These are phyloP conservation scores for Spialia ferax DNA, from an alignment of 2,888 invertebrate species.

Conservation along the genomic window DNA sequence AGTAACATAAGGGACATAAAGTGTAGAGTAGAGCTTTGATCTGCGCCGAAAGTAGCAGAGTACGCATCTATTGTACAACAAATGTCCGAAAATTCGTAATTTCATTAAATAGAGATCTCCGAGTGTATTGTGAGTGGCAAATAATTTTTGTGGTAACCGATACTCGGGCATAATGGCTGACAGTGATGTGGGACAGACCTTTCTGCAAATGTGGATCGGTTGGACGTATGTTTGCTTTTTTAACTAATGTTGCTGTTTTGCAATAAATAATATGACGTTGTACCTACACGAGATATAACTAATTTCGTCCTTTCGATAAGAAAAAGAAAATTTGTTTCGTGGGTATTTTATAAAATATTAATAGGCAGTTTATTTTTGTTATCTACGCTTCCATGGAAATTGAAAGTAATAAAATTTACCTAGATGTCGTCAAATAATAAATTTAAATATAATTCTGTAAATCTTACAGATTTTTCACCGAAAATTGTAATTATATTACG, in stretches of 20 bases:
- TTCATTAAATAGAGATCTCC: slow-evolving; percentile 82
- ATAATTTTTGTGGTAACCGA: slow-evolving; percentile 85
- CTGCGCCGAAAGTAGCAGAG: slow-evolving; percentile 56
- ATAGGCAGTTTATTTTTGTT: too few species aligned
- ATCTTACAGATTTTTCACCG: too few species aligned
- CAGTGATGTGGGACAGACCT: slow-evolving; percentile 70
- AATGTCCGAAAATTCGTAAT: slow-evolving; percentile 70
- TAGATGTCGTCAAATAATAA: too few species aligned
- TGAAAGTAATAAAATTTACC: too few species aligned
- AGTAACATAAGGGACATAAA: not conserved
- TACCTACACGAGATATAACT: too few species aligned
- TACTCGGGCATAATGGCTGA: slow-evolving; percentile 77
- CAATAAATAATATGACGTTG: slow-evolving; percentile 7
- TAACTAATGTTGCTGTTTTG: slow-evolving; percentile 28
- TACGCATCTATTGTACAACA: slow-evolving; percentile 54
- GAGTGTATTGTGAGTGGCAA: slow-evolving; percentile 67
- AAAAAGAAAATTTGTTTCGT: too few species aligned
- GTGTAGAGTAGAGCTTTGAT: slow-evolving; percentile 55
- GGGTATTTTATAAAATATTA: not conserved
- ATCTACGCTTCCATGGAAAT: too few species aligned
- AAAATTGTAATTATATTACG: too few species aligned
- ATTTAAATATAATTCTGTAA: too few species aligned
- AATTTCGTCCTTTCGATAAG: not conserved
- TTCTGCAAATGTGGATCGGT: slow-evolving; percentile 49
- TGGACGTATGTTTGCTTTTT: slow-evolving; percentile 24